Base-by-base conservation (phyloP, 2,113 vertebrate species). In the Megaleporinus macrocephalus region DNA sequence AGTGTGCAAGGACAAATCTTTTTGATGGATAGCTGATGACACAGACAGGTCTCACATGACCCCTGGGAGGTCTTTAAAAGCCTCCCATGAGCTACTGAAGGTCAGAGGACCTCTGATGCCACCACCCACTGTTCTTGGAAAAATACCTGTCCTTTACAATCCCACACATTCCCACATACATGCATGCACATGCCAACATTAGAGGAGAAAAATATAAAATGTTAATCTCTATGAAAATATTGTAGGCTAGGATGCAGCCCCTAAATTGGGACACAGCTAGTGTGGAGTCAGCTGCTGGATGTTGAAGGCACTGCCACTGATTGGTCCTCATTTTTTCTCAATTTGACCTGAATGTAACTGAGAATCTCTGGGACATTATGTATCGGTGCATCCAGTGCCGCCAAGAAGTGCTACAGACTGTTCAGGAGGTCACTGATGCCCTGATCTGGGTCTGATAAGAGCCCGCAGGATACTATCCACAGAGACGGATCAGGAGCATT, bases 81-180 rank as follows among this genome's bases (percentile, higher is more conserved):
- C n/a, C 68, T 57, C 18, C 66, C 4, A 30, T 20, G 33, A 75
- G 66, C 63, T 77, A 61, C 18, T 85, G 44, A 87, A 89, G 83
- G 85, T 88, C 81, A 89, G 29, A 82, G 72, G 29, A 29, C 59
- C 36, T 86, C 80, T 79, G 53, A 84, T 81, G 74, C 78, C 6
- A 18, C 22, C 9, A 29, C 26, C 73, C 44, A 49, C 20, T 65
- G 22, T 36, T 62, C 9, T 76, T 22, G 72, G 55, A 73, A 49
- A 71, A 76, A 84, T 27, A 18, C 20, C 13, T 73, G 69, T 22
- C 41, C 73, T 83, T 83, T 77, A 41, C 47, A 55, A 24, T 22
- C 20, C 26, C 59, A 57, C 24, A 69, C 20, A 11, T n/a, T 68
- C 16, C 15, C 13, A 68, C 6, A 75, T 24, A 68, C 6, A 75